These are phyloP conservation scores for Actinemys pallida DNA, from an alignment of 2,113 vertebrate species.

Conservation along the genomic window DNA sequence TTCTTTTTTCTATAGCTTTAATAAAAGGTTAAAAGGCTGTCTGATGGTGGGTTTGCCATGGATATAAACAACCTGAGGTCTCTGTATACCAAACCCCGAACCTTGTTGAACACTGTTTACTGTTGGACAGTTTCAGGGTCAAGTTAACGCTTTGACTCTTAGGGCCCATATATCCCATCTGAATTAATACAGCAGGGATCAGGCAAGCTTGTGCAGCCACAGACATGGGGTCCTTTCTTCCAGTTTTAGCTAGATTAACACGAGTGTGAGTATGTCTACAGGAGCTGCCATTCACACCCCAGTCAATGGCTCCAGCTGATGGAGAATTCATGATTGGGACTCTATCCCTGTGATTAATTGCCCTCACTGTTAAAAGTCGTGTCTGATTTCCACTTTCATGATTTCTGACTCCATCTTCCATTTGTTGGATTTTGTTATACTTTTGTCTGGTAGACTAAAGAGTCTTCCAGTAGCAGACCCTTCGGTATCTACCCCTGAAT, in stretches of 20 bases:
- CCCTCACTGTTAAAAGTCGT: not conserved
- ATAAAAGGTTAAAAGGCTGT: not conserved
- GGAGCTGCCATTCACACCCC: not conserved
- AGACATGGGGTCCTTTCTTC: not conserved
- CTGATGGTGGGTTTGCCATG: not conserved
- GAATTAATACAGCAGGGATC: not conserved
- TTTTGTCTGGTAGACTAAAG: not conserved
- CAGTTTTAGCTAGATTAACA: not conserved
- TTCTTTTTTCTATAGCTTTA: not conserved
- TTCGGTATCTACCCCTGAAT: not conserved
- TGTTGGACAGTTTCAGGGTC: not conserved
- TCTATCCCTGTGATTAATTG: not conserved
- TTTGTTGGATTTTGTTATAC: not conserved
- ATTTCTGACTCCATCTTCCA: not conserved
- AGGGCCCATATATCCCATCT: not conserved
- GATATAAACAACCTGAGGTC: not conserved
- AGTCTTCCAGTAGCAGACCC: not conserved
- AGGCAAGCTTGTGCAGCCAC: not conserved
- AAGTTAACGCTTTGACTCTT: not conserved
- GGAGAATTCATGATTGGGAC: not conserved
- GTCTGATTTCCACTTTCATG: not conserved
- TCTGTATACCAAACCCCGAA: no score
- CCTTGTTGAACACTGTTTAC: not conserved
- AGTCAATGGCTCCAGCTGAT: not conserved
- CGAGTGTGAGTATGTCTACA: not conserved